Percentiles rank a stretch among this genome's conserved stretches.
phyloP scores from a whole-genome alignment of 2,888 invertebrate species.

The Alcis repandata region DNA sequence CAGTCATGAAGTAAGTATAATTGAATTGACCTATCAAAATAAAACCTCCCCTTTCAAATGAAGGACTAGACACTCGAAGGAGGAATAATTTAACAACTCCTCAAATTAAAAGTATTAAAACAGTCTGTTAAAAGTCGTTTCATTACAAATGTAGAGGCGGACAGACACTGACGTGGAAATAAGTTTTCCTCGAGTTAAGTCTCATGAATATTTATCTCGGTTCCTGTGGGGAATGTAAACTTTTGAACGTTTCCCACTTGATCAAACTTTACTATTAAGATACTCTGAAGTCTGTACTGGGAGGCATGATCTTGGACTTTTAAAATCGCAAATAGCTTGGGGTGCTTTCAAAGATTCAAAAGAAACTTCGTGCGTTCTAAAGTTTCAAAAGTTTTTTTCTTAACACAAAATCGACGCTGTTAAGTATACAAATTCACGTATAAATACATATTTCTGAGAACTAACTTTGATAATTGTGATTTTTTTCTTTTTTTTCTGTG shows the following conservation, averaged over 20 bases:
- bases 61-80: conserved; percentile 36
- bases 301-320: conserved; percentile 57
- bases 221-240: conserved; percentile 78
- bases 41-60: background rate
- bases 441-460: background rate
- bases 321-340: conserved; percentile 52
- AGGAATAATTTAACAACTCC: conserved; percentile 61
- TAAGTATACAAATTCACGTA: background rate
- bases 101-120: conserved; percentile 72
- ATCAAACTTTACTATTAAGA: conserved; percentile 81
- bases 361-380: background rate
- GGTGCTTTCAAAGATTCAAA: conserved; percentile 36
- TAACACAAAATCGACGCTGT: background rate
- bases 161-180: conserved; percentile 81
- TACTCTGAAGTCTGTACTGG: conserved; percentile 35
- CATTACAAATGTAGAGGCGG: conserved; percentile 81
- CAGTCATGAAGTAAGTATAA: too few species aligned
- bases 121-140: conserved; percentile 74
- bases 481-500: too few species aligned
- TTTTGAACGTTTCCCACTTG: conserved; percentile 82
- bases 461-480: too few species aligned
- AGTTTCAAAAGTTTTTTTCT: background rate
- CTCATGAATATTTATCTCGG: conserved; percentile 85
- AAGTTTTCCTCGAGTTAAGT: conserved; percentile 79
- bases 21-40: background rate